Evolutionary conservation across 2,888 invertebrate species (phyloP).

Genomic region (Catocala nupta): DNA sequence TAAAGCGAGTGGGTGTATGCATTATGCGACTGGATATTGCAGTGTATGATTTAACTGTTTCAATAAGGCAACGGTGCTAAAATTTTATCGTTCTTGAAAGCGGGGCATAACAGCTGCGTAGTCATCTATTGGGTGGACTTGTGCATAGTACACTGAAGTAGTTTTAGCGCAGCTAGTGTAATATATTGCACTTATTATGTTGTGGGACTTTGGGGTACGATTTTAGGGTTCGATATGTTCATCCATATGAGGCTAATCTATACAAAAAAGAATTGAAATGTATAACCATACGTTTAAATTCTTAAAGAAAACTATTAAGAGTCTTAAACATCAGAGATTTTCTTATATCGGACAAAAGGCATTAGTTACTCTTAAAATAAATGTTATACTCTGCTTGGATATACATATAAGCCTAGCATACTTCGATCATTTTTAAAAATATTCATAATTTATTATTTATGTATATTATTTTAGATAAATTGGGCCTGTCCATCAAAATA

Average conservation of each 20-base stretch:
- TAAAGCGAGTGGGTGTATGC: conserved; percentile 25
- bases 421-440: too few relatives aligned
- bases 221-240: background rate
- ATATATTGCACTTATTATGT: conserved; percentile 28
- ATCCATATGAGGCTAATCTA: background rate
- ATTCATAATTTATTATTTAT: too few relatives aligned
- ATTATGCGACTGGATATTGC: conserved; percentile 45
- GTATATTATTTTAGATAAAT: too few relatives aligned
- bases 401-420: too few relatives aligned
- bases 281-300: too few relatives aligned
- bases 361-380: too few relatives aligned
- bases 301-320: too few relatives aligned
- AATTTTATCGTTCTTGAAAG: conserved; percentile 75
- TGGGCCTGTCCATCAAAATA: too few relatives aligned
- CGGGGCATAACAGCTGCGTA: conserved; percentile 54
- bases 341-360: too few relatives aligned
- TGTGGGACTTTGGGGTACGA: background rate
- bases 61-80: conserved; percentile 78
- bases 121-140: conserved; percentile 45
- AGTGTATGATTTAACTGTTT: conserved; percentile 75
- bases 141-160: conserved; percentile 27
- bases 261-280: too few relatives aligned
- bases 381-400: too few relatives aligned
- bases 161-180: conserved; percentile 14
- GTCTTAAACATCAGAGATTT: too few relatives aligned